These are phyloP conservation scores for Styela plicata DNA, from an alignment of 23 tunicate genomes.

Conservation along the genomic window DNA sequence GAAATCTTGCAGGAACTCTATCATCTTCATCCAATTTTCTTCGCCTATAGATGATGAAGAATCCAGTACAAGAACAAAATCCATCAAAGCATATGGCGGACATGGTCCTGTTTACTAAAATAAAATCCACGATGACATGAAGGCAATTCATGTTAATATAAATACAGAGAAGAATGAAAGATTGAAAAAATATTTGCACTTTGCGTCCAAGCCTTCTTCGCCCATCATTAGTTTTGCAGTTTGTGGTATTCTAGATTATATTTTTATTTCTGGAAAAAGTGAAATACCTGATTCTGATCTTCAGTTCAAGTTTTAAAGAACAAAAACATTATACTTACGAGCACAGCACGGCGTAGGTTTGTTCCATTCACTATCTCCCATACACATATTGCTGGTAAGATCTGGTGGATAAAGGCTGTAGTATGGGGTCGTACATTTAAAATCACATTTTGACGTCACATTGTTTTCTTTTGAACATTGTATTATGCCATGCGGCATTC, in stretches of 20 bases:
- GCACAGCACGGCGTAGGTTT: slow-evolving; percentile 62
- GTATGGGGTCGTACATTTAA: background rate
- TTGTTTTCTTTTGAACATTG: slow-evolving; percentile 2
- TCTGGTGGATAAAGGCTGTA: slow-evolving; percentile 6
- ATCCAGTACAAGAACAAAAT: slow-evolving; percentile 62
- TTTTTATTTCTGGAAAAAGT: no score
- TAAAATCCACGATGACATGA: no score
- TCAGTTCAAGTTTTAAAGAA: no score
- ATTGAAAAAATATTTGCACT: background rate
- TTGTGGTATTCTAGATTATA: no score
- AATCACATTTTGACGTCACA: background rate
- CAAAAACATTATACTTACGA: slow-evolving; percentile 45
- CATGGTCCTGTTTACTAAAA: slow-evolving; percentile 38
- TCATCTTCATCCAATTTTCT: slow-evolving; percentile 61
- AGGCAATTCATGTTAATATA: no score
- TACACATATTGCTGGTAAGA: slow-evolving; percentile 18
- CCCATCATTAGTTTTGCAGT: no score
- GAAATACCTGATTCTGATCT: no score
- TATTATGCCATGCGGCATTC: background rate
- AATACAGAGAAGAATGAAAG: background rate
- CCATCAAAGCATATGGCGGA: slow-evolving; percentile 72
- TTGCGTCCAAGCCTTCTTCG: no score
- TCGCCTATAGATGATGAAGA: slow-evolving; percentile 70
- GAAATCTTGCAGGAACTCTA: slow-evolving; percentile 31
- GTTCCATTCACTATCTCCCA: slow-evolving; percentile 40